Evolutionary conservation across 2,888 invertebrate genomes (phyloP), one percentile per base, ranked within the genome.

Genomic region (Drosophila mimetica): DNA sequence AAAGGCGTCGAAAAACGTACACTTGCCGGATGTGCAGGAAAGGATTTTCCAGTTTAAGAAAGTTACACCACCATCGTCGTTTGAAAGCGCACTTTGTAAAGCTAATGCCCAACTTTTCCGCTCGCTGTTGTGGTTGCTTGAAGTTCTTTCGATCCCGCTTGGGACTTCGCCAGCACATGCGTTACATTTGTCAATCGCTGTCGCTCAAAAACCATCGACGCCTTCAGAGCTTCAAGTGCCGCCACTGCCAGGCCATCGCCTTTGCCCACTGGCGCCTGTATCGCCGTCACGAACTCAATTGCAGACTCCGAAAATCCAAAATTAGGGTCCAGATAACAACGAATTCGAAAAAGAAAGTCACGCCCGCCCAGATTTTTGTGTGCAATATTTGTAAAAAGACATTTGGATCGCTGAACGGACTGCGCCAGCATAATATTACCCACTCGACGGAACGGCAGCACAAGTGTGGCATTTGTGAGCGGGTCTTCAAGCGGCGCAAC

Each of bases 371-470:
- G 13, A n/a, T 22, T 22, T 84, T 81, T 42, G 64, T n/a, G 37
- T 89, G 89, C 28, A 16, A 42, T 13, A 30, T 67, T 11, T 87
- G 87, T 71, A 60, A 74, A 34, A 87, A 87, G 51, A 42, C 53
- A 0, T 87, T 87, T 14, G 48, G 71, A 18, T 86, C 82, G 25
- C 58, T 66, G 7, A 87, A 79, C 11, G 80, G 89, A 0, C 81
- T 92, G 4, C 83, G 86, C 16, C 92, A 92, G 67, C 92, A 92
- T 74, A 86, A 88, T 52, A 89, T 91, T 14, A 91, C 91, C 2
- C 92, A 92, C 76, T 79, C 86, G 8, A 84, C 88, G 36, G 87
- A 90, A 64, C 76, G 90, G n/a, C 81, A 86, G 6, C 89, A 91
- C 66, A 89, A 89, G 63, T 91, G 91, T 50, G 84, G 75, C 48